A percentile compares a stretch with the other conserved stretches of the same genome.
phyloP scores from a whole-genome alignment of 2,797 vertebrate species.

The Ceryle rudis region DNA sequence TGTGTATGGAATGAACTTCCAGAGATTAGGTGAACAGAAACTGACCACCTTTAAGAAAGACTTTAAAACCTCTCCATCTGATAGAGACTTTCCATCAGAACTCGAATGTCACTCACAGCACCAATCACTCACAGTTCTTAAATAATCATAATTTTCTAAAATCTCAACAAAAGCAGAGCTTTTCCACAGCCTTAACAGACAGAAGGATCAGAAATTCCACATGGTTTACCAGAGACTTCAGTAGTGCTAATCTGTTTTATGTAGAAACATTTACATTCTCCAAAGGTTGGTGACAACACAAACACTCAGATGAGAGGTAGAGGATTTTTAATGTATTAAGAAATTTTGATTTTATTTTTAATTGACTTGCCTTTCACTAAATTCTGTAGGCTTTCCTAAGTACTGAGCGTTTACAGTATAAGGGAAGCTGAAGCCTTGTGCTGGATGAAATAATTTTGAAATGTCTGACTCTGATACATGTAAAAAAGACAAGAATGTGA shows the following conservation, averaged over 20 bases:
- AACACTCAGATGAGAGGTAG: conserved; percentile 1
- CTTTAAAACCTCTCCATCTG: background rate
- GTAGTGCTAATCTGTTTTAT: conserved; percentile 4
- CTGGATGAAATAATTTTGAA: conserved; percentile 34
- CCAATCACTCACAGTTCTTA: background rate
- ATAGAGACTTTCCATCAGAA: background rate
- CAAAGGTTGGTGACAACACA: conserved; percentile 27
- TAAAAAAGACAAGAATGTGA: conserved; percentile 26
- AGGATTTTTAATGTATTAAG: background rate
- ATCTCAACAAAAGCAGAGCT: background rate
- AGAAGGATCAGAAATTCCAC: conserved; percentile 31
- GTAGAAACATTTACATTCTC: conserved; percentile 6
- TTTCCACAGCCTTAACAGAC: background rate
- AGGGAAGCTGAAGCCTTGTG: background rate
- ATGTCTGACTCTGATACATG: background rate
- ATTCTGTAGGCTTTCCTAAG: conserved; percentile 27
- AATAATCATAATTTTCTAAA: background rate
- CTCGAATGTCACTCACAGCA: background rate
- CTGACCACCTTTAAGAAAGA: background rate
- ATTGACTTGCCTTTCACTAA: conserved; percentile 13
- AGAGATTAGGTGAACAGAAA: background rate
- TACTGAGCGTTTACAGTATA: background rate
- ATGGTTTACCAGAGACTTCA: conserved; percentile 25
- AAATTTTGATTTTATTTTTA: background rate
- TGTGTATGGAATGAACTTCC: background rate